Conservation (phyloP, 1,140 invertebrate genomes). For the Atopsyche davidsoni region DNA sequence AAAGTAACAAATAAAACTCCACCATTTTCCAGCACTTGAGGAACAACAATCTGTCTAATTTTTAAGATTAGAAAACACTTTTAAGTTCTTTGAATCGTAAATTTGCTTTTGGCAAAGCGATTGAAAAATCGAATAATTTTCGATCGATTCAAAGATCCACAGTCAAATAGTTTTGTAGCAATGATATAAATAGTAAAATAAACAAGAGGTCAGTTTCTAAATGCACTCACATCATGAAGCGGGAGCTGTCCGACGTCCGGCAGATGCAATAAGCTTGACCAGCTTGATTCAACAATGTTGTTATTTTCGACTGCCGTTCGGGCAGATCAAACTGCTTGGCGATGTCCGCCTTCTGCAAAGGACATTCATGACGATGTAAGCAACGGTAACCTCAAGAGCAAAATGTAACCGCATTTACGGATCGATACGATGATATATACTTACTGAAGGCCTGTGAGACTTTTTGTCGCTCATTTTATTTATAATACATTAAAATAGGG, state of each 20-base stretch:
- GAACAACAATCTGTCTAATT: background rate
- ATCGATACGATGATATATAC: too few species aligned
- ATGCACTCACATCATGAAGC: constrained; percentile 94
- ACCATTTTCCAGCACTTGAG: too few species aligned
- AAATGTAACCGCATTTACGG: too few species aligned
- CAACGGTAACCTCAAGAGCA: too few species aligned
- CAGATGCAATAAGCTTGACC: constrained; percentile 92
- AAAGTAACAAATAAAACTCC: constrained; percentile 15
- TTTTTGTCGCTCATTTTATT: constrained; percentile 21
- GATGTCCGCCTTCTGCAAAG: constrained; percentile 76
- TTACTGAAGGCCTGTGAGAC: constrained; percentile 18
- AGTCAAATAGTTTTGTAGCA: constrained; percentile 1
- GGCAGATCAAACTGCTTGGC: constrained; percentile 84
- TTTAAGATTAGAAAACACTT: constrained; percentile 2
- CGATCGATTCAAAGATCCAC: too few species aligned
- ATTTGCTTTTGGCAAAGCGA: background rate
- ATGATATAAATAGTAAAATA: background rate
- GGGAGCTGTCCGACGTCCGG: constrained; percentile 81
- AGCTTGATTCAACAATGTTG: constrained; percentile 80
- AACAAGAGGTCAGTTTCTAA: too few species aligned
- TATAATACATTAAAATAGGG: background rate
- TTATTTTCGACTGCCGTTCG: constrained; percentile 86
- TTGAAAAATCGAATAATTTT: background rate
- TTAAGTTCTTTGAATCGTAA: too few species aligned
- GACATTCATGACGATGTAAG: too few species aligned